Base-by-base conservation (phyloP, 2,797 vertebrate species). In the Xenopus petersii region DNA sequence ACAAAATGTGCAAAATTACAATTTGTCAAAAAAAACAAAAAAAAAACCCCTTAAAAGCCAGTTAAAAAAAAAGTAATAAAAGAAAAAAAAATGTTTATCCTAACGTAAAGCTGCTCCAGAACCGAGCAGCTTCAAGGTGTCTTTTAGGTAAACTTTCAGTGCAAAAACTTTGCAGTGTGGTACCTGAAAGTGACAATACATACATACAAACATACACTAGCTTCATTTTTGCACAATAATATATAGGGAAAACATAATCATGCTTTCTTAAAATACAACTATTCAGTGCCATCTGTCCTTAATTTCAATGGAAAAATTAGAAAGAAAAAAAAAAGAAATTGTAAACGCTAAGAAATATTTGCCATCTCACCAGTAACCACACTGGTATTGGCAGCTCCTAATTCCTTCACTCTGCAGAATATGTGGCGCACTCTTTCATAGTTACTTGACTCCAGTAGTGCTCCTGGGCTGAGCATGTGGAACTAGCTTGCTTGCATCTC, bases 1-100 rank as follows among this genome's bases (percentile, higher is more conserved):
- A 83, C 77, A 85, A 87, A 81, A 82, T 86, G 85, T 87, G 87
- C 85, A 87, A 87, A 51, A 82, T 84, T 89, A 84, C 83, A 88
- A 84, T 86, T 73, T 82, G 84, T 86, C 81, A 81, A 85, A 86
- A 64, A 67, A 81, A 81, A 81, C 62, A 78, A 21, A 24, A 76
- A 65, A 56, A 66, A 66, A 13, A 2, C 12, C 2, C 16, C 17
- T 49, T 60, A 64, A 84, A 85, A 70, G 81, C 86, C 71, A 74
- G 79, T 67, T 79, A 73, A 61, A 70, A 56, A 36, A 49, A 51
- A 64, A 46, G 72, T 21, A 16, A 51, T 59, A 49, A 77, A 73
- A 56, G 64, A 70, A 83, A 88, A 74, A 79, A 79, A 67, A 81
- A 75, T 74, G 51, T 70, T 36, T 74, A 26, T 66, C 42, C 51